phyloP scores from a whole-genome alignment of 1,140 invertebrate species.

The Drosophila obscura region DNA sequence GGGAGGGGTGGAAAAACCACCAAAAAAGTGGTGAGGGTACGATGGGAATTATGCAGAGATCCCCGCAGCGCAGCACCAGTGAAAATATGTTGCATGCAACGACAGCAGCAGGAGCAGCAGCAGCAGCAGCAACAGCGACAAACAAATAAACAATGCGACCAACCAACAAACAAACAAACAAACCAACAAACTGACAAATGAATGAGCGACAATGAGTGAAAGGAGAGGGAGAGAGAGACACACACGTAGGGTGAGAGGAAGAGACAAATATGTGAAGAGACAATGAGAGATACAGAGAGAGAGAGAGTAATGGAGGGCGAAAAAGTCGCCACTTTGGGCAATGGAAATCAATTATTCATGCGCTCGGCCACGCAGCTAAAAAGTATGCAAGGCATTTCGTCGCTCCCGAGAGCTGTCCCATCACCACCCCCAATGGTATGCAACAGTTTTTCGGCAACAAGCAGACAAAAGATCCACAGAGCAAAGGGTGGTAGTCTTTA shows the following conservation, averaged over 20 bases:
- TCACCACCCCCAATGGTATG: constrained; percentile 43
- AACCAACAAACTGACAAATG: constrained; percentile 62
- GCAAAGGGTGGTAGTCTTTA: too few species aligned
- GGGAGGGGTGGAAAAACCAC: background rate
- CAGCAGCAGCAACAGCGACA: constrained; percentile 20
- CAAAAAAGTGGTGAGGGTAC: background rate
- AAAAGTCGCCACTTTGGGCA: constrained; percentile 42
- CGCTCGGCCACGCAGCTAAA: constrained; percentile 69
- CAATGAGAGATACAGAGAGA: constrained; percentile 18
- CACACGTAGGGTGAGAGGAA: background rate
- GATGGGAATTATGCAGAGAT: constrained; percentile 51
- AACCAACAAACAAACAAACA: constrained; percentile 56
- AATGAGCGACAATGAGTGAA: constrained; percentile 57
- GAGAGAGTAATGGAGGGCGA: background rate
- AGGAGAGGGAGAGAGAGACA: background rate
- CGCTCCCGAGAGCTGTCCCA: background rate
- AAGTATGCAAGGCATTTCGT: constrained; percentile 69
- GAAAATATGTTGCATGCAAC: constrained; percentile 72
- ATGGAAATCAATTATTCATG: constrained; percentile 83
- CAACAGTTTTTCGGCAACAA: constrained; percentile 66
- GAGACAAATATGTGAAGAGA: constrained; percentile 31
- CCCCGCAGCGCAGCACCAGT: constrained; percentile 27
- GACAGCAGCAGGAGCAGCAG: constrained; percentile 51
- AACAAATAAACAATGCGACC: constrained; percentile 64
- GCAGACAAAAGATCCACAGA: background rate